phyloP scores from a whole-genome alignment of 2,888 invertebrate species.

The Lasioglossum marginatum region DNA sequence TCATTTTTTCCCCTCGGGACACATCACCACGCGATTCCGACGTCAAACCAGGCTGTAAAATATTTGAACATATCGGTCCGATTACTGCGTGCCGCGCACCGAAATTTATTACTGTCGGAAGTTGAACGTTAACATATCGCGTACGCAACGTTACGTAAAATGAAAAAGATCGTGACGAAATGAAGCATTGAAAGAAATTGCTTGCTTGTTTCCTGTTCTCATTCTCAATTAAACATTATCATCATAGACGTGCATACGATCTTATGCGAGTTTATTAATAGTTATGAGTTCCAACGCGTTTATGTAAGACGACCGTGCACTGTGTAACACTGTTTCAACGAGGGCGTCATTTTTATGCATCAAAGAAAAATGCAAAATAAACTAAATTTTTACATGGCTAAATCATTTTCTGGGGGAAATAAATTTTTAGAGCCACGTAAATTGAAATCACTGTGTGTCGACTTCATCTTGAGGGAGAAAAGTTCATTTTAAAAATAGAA shows the following conservation, averaged over 20 bases:
- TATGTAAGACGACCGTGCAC: not conserved
- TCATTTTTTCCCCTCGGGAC: not conserved
- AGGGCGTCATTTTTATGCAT: not conserved
- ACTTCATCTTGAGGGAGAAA: too few species aligned
- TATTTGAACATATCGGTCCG: not conserved
- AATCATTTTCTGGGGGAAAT: too few species aligned
- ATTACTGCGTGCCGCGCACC: not conserved
- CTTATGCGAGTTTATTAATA: not conserved
- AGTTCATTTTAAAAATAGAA: too few species aligned
- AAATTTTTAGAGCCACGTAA: too few species aligned
- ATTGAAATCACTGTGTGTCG: too few species aligned
- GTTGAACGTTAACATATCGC: not conserved
- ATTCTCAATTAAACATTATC: not conserved
- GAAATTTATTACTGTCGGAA: not conserved
- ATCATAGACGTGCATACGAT: not conserved
- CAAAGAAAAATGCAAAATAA: too few species aligned
- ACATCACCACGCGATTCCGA: not conserved
- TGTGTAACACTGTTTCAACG: not conserved
- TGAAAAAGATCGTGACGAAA: not conserved
- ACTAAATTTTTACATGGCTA: too few species aligned
- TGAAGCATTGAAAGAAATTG: not conserved
- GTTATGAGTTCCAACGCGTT: not conserved
- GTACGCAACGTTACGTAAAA: not conserved
- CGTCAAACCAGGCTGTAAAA: not conserved
- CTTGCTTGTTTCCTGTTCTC: not conserved